phyloP scores from a whole-genome alignment of 2,888 invertebrate species.

The Adelognathus sp. region DNA sequence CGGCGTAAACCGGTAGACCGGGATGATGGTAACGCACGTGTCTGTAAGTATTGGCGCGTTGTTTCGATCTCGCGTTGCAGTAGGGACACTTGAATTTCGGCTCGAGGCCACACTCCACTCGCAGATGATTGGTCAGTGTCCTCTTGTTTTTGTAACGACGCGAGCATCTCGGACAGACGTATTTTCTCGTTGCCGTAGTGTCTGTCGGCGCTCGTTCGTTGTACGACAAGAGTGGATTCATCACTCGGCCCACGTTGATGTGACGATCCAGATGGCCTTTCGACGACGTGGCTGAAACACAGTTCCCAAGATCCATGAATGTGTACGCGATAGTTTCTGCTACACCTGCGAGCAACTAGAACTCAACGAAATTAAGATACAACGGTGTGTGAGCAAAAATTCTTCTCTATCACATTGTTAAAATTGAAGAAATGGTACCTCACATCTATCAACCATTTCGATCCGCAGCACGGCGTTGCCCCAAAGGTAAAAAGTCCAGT shows the following conservation, averaged over 20 bases:
- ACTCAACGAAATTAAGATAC: neutral
- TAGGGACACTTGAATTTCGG: slow-evolving; percentile 74
- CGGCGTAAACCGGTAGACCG: slow-evolving; percentile 63
- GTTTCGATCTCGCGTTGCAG: slow-evolving; percentile 69
- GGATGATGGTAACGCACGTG: slow-evolving; percentile 70
- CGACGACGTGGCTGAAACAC: slow-evolving; percentile 3
- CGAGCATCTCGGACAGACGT: slow-evolving; percentile 64
- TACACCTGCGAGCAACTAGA: neutral
- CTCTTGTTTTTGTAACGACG: slow-evolving; percentile 68
- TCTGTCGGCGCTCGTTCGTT: slow-evolving; percentile 52
- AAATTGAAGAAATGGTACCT: too few relatives aligned
- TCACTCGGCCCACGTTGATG: slow-evolving; percentile 64
- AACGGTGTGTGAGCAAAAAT: neutral
- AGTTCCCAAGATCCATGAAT: slow-evolving; percentile 20
- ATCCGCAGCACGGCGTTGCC: too few relatives aligned
- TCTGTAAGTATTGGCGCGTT: slow-evolving; percentile 70
- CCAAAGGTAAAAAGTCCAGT: neutral
- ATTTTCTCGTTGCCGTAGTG: slow-evolving; percentile 37
- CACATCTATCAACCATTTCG: too few relatives aligned
- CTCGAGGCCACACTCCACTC: slow-evolving; percentile 70
- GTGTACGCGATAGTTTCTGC: neutral
- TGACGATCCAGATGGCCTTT: slow-evolving; percentile 64
- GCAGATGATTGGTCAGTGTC: slow-evolving; percentile 68
- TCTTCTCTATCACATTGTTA: neutral
- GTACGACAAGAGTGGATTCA: slow-evolving; percentile 58